phyloP scores from a whole-genome alignment of 2,113 vertebrate genomes.

The Anolis sagrei region DNA sequence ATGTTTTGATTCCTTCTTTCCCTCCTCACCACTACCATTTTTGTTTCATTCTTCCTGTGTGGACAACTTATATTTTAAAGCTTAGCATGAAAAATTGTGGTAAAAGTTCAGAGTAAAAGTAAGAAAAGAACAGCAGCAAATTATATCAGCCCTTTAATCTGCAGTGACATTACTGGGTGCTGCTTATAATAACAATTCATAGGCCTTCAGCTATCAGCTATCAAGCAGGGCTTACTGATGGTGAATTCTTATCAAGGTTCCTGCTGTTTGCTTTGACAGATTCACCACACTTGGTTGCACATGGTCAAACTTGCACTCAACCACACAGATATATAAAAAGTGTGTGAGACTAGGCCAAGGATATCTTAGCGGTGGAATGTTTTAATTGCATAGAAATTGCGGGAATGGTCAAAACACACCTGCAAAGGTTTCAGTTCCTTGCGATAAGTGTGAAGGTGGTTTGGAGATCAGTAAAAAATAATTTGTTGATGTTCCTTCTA shows the following conservation, averaged over 20 bases:
- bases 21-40: too few species aligned
- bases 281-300: slow-evolving; percentile 71
- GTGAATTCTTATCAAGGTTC: slow-evolving; percentile 70
- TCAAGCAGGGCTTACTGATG: slow-evolving; percentile 70
- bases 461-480: not conserved
- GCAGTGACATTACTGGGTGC: slow-evolving; percentile 61
- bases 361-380: slow-evolving; percentile 61
- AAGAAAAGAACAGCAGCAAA: slow-evolving; percentile 17
- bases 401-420: slow-evolving; percentile 40
- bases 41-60: slow-evolving; percentile 17
- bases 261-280: slow-evolving; percentile 80
- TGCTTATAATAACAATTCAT: slow-evolving; percentile 66
- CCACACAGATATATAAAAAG: slow-evolving; percentile 42
- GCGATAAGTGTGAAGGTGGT: too few species aligned
- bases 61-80: slow-evolving; percentile 30
- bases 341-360: slow-evolving; percentile 47
- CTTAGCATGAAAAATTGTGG: slow-evolving; percentile 41
- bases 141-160: slow-evolving; percentile 61
- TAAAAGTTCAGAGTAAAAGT: slow-evolving; percentile 46
- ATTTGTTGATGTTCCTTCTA: not conserved
- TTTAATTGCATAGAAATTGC: slow-evolving; percentile 72
- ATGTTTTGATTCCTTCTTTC: not conserved
- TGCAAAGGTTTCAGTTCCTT: slow-evolving; percentile 16
- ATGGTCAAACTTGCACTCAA: slow-evolving; percentile 66
- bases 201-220: slow-evolving; percentile 74